Conservation (phyloP, 2,113 vertebrate genomes). For the Anseranas semipalmata region DNA sequence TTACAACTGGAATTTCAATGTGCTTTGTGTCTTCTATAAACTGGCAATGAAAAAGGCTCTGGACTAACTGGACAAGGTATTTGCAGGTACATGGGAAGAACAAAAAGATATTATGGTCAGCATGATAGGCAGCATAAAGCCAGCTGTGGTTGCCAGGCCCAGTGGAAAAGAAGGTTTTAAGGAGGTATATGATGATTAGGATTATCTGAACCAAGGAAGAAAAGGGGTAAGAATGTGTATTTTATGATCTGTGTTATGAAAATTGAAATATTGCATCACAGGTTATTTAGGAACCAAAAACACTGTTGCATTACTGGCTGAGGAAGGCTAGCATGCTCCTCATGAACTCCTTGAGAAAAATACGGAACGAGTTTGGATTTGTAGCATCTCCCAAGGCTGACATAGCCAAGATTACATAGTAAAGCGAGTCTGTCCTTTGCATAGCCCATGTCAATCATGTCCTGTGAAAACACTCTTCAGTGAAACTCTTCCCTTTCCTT, state of each 20-base stretch:
- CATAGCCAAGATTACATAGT: background rate
- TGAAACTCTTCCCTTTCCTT: background rate
- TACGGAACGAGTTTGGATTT: background rate
- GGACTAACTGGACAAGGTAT: background rate
- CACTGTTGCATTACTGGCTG: background rate
- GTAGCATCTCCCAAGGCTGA: background rate
- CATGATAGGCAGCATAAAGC: background rate
- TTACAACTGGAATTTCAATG: background rate
- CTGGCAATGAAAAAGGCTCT: background rate
- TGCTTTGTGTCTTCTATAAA: background rate
- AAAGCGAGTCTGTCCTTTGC: background rate
- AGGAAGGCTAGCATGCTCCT: background rate
- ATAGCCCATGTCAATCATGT: background rate
- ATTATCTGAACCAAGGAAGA: background rate
- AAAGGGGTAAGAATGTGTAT: background rate
- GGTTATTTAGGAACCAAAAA: background rate
- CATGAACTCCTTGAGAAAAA: background rate
- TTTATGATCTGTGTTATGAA: background rate
- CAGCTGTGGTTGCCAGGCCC: background rate
- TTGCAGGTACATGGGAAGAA: background rate
- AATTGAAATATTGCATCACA: background rate
- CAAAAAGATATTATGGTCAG: background rate
- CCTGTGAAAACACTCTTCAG: background rate
- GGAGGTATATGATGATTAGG: fast-evolving
- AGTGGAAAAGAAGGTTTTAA: background rate